Conservation (phyloP, 2,888 invertebrate species). For the Ischnus inquisitorius region DNA sequence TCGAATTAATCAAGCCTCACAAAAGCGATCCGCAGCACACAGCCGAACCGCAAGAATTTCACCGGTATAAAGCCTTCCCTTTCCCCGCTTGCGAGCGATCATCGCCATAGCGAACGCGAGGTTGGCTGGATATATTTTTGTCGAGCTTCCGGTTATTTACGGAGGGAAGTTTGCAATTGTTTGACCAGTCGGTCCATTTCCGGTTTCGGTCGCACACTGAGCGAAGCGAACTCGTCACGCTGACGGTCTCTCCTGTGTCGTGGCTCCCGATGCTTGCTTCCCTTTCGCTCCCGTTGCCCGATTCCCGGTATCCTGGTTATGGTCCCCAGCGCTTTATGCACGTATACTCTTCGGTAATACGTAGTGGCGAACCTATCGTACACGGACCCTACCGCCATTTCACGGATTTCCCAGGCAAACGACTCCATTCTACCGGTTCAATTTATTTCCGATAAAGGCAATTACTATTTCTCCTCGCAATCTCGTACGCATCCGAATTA, state of each 20-base stretch:
- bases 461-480: conserved; percentile 67
- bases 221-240: conserved; percentile 59
- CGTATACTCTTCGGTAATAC: conserved; percentile 11
- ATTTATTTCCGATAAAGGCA: conserved; percentile 77
- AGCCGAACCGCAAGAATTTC: conserved; percentile 70
- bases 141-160: conserved; percentile 80
- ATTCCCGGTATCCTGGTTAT: conserved; percentile 47
- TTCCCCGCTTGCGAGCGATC: conserved; percentile 35
- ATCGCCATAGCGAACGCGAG: conserved; percentile 1
- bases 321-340: conserved; percentile 17
- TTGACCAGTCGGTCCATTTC: conserved; percentile 82
- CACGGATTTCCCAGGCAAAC: conserved; percentile 52
- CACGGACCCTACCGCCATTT: conserved; percentile 16
- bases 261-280: neutral
- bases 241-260: conserved; percentile 34
- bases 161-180: conserved; percentile 83
- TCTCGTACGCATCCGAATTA: conserved; percentile 61
- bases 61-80: conserved; percentile 33
- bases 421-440: conserved; percentile 65
- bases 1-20: conserved; percentile 80
- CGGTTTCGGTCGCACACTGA: conserved; percentile 71
- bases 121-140: conserved; percentile 69
- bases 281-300: conserved; percentile 16
- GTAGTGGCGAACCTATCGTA: conserved; percentile 9
- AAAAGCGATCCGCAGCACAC: conserved; percentile 73